Evolutionary conservation across 2,797 vertebrate genomes (phyloP), one percentile per base, ranked within the genome.

Genomic region (Thripadectes ignobilis): DNA sequence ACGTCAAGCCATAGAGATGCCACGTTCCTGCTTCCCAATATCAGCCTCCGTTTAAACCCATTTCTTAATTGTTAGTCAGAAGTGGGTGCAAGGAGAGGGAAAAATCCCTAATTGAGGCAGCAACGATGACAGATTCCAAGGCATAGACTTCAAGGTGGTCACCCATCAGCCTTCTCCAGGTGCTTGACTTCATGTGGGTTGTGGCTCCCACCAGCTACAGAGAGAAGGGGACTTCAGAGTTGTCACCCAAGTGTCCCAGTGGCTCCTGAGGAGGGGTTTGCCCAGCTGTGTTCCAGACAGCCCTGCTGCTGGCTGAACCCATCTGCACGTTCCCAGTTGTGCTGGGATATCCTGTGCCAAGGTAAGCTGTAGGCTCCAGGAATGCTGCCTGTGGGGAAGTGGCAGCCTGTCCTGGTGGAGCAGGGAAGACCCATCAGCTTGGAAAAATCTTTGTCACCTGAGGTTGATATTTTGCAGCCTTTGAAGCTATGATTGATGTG

Each of bases 271-370:
- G 58, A 63, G 34, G 13, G 21, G 3, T 16, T 91, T 38, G 24
- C 11, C 27, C 3, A 0, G 10, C 26, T 61, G 51, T 61, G 54
- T 41, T 74, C 43, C 82, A 48, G 57, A 39, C 49, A 85, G 51
- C 38, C 39, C 32, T 79, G 49, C 80, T 92, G 38, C 54, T 81
- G 65, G 20, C 52, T 30, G 62, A 72, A 13, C 51, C 38, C 79
- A 5, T 54, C 58, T 68, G 34, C 32, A 2, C 0, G 0, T 65
- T 22, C 48, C 19, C 0, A 0, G 7, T 15, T 69, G 49, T 57
- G 26, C 46, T 0, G 0, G 68, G 14, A 61, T 61, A 58, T 38
- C n/a, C 49, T 2, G 2, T 54, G 67, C 85, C 61, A 14, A 38
- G 67, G 62, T 32, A 3, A 69, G 43, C 24, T 19, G 7, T 2